A percentile compares a stretch with the other conserved stretches of the same genome.
Conservation (phyloP, 2,888 invertebrate genomes). For the Cryptops parisi region DNA sequence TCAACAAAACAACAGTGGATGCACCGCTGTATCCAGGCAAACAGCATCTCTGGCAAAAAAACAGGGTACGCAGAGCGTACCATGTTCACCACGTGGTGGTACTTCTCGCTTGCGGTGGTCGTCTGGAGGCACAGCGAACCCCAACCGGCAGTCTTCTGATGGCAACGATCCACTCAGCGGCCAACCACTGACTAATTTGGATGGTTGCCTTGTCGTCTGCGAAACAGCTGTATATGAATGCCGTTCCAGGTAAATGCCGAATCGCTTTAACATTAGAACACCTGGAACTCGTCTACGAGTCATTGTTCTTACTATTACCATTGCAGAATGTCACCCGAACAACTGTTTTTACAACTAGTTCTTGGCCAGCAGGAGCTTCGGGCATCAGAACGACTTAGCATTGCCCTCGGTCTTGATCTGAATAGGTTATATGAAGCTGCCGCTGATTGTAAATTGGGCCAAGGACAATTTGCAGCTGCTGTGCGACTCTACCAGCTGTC, state of each 20-base stretch:
- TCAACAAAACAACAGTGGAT: constrained; percentile 21
- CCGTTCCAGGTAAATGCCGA: constrained; percentile 40
- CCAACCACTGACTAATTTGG: constrained; percentile 26
- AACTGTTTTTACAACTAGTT: constrained; percentile 42
- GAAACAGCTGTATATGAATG: constrained; percentile 45
- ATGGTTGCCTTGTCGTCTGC: constrained; percentile 44
- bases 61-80: neutral
- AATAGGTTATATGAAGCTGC: constrained; percentile 55
- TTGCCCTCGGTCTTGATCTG: constrained; percentile 46
- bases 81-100: constrained; percentile 5
- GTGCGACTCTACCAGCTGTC: constrained; percentile 65
- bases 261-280: constrained; percentile 27
- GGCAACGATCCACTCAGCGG: constrained; percentile 22
- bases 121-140: constrained; percentile 18
- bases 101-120: neutral
- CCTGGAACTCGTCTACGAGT: neutral
- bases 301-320: neutral
- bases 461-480: constrained; percentile 59
- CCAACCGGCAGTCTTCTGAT: neutral
- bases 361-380: constrained; percentile 40
- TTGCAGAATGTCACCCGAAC: constrained; percentile 16
- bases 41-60: neutral
- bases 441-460: constrained; percentile 62
- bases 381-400: constrained; percentile 42
- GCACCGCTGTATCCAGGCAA: neutral